Conservation (phyloP, 2,888 invertebrate genomes). For the Melikaiella ostensackeni region DNA sequence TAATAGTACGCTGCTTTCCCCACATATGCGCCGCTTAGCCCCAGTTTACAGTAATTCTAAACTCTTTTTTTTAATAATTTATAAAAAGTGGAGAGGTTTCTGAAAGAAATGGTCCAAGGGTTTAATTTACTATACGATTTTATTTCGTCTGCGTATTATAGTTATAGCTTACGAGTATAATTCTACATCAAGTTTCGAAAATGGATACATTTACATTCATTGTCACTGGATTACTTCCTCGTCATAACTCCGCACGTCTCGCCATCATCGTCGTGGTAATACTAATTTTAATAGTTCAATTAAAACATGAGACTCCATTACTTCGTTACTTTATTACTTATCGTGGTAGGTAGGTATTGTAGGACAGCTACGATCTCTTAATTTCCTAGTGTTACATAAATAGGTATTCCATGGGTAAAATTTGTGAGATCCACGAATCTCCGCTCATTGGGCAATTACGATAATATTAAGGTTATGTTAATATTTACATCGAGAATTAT, state of each 20-base stretch:
- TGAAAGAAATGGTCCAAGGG: conserved; percentile 44
- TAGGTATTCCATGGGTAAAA: conserved; percentile 64
- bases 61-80: background rate
- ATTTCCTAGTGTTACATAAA: conserved; percentile 74
- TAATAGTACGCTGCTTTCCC: no score
- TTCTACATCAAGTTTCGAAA: conserved; percentile 77
- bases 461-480: conserved; percentile 71
- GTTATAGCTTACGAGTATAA: conserved; percentile 78
- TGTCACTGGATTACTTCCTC: conserved; percentile 76
- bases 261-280: conserved; percentile 62
- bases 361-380: conserved; percentile 75
- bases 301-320: conserved; percentile 69
- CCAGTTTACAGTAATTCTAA: no score
- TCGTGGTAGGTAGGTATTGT: conserved; percentile 70
- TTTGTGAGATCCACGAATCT: conserved; percentile 47
- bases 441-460: conserved; percentile 53
- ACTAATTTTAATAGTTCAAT: conserved; percentile 73
- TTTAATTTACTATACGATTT: conserved; percentile 75
- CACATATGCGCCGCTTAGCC: no score
- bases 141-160: conserved; percentile 77
- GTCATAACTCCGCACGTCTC: conserved; percentile 60
- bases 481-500: conserved; percentile 76
- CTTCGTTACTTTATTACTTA: conserved; percentile 72
- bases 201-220: conserved; percentile 78
- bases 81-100: background rate